Percentiles rank a stretch among this genome's conserved stretches.
Conservation (phyloP, 2,113 vertebrate genomes). For the Saccopteryx leptura region DNA sequence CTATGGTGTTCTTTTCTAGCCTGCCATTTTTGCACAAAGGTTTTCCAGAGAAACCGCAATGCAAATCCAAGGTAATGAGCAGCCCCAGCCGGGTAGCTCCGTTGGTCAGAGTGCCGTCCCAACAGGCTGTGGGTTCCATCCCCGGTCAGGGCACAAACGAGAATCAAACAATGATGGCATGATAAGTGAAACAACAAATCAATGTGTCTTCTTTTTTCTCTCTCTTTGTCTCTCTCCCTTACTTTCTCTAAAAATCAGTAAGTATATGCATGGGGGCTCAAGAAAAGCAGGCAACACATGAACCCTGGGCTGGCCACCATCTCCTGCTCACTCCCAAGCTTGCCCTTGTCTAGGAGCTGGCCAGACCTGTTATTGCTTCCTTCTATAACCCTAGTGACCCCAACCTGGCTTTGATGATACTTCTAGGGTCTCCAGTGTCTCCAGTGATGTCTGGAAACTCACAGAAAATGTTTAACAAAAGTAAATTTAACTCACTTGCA, state of each 20-base stretch:
- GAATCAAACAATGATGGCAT: too few species aligned
- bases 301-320: background rate
- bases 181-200: too few species aligned
- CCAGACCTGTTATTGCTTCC: background rate
- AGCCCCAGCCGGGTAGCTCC: too few species aligned
- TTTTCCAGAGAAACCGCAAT: background rate
- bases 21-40: background rate
- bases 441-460: background rate
- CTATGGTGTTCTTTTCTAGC: background rate
- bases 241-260: too few species aligned
- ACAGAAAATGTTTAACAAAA: background rate
- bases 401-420: background rate
- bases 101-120: too few species aligned
- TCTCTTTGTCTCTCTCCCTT: too few species aligned
- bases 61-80: background rate
- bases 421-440: background rate
- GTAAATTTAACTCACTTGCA: background rate
- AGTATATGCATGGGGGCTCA: fast-evolving
- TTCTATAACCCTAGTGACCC: background rate
- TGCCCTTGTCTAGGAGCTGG: too few species aligned
- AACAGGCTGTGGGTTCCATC: too few species aligned
- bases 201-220: too few species aligned
- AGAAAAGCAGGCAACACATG: background rate
- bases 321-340: background rate
- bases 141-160: too few species aligned